phyloP scores from a whole-genome alignment of 2,797 vertebrate species.

The Lacerta agilis region DNA sequence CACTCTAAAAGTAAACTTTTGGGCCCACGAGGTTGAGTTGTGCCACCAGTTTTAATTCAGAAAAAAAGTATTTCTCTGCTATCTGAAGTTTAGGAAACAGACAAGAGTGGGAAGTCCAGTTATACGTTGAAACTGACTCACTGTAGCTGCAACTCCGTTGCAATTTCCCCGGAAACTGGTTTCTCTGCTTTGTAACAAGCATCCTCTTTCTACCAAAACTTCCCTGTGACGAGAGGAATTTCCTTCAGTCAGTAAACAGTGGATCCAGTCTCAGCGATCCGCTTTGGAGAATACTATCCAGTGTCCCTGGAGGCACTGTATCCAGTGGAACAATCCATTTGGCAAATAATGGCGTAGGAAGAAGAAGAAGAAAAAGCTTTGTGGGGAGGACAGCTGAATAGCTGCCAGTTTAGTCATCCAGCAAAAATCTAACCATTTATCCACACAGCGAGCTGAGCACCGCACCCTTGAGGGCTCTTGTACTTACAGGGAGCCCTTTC shows the following conservation, averaged over 20 bases:
- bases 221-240: background rate
- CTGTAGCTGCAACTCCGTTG: no score
- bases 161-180: background rate
- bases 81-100: background rate
- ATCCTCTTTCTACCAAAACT: background rate
- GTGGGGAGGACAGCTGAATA: slow-evolving; percentile 37
- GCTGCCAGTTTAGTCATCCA: slow-evolving; percentile 22
- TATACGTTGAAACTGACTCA: background rate
- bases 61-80: background rate
- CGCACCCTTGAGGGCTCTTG: background rate
- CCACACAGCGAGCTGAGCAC: background rate
- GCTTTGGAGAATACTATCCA: background rate
- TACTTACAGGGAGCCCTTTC: slow-evolving; percentile 27
- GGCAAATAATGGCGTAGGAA: slow-evolving; percentile 38
- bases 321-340: slow-evolving; percentile 48
- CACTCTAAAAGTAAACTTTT: background rate
- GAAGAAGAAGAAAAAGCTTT: slow-evolving; percentile 40
- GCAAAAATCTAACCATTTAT: background rate
- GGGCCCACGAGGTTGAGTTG: background rate
- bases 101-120: background rate
- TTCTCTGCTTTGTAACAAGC: background rate
- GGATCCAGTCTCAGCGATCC: background rate
- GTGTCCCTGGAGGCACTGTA: background rate
- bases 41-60: background rate
- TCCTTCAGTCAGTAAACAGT: background rate